A percentile compares a stretch with the other conserved stretches of the same genome.
These are phyloP conservation scores for Tachina fera DNA, from an alignment of 2,888 invertebrate genomes.

Conservation along the genomic window DNA sequence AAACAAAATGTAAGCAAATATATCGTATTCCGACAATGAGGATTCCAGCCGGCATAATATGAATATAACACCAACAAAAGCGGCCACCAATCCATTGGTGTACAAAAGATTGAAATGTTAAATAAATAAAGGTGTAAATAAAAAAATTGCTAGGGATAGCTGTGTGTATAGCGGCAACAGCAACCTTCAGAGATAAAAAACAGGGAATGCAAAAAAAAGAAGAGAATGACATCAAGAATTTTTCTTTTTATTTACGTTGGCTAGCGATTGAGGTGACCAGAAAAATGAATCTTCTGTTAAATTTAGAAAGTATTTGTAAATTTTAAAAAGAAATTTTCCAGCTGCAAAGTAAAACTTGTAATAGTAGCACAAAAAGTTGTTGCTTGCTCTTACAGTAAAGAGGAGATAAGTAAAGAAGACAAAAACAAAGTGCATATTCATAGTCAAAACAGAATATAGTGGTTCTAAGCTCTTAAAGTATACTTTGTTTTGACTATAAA, in stretches of 20 bases:
- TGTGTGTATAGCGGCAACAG: conserved; percentile 23
- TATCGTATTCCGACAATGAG: conserved; percentile 19
- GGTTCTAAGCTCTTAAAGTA: too few species aligned
- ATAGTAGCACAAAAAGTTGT: too few species aligned
- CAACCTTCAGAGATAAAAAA: background rate
- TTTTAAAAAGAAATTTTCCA: background rate
- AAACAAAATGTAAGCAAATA: conserved; percentile 24
- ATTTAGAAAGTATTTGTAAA: background rate
- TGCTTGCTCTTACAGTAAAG: too few species aligned
- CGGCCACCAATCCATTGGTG: conserved; percentile 66
- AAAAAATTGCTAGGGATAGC: conserved; percentile 59
- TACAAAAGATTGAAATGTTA: conserved; percentile 81
- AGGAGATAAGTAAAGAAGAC: too few species aligned
- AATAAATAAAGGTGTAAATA: conserved; percentile 79
- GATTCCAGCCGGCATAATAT: conserved; percentile 37
- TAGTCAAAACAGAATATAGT: too few species aligned
- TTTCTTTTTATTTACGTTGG: background rate
- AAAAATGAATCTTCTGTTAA: too few species aligned
- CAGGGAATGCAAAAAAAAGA: background rate
- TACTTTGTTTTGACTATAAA: too few species aligned
- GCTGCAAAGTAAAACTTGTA: too few species aligned
- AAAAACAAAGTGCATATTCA: too few species aligned
- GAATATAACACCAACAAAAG: conserved; percentile 51
- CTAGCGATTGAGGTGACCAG: conserved; percentile 26
- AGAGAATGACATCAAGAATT: conserved; percentile 10